Conservation (phyloP, 2,113 vertebrate species). For the Dasyornis broadbenti region DNA sequence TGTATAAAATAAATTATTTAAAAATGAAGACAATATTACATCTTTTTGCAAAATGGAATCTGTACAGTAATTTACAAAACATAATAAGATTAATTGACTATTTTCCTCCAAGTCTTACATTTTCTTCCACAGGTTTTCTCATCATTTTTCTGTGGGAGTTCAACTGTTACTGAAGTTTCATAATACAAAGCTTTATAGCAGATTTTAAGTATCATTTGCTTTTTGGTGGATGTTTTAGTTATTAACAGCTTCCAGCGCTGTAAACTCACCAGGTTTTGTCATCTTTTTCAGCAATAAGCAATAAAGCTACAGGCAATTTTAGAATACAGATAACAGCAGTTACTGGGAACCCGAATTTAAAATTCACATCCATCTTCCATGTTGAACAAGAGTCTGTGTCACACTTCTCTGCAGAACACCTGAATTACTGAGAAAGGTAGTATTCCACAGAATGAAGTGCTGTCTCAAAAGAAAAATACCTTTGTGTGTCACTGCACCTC, state of each 20-base stretch:
- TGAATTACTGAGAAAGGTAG: constrained; percentile 34
- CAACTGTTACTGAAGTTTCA: constrained; percentile 33
- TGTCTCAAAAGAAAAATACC: constrained; percentile 5
- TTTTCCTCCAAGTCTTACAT: constrained; percentile 57
- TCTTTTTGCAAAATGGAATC: constrained; percentile 75
- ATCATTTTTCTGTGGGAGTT: constrained; percentile 60
- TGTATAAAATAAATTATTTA: constrained; percentile 99
- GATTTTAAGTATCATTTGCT: constrained; percentile 9
- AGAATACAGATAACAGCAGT: constrained; percentile 51
- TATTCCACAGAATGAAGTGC: constrained; percentile 50
- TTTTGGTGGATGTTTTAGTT: constrained; percentile 62
- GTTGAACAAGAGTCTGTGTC: not conserved
- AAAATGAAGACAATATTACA: constrained; percentile 92
- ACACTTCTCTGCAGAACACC: constrained; percentile 33
- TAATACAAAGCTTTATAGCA: constrained; percentile 39
- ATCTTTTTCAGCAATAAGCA: constrained; percentile 35
- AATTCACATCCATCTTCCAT: not conserved
- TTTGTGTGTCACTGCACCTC: not conserved
- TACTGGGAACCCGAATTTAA: constrained; percentile 36
- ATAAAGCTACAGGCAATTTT: constrained; percentile 25
- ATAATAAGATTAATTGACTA: constrained; percentile 66
- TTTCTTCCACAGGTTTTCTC: constrained; percentile 65
- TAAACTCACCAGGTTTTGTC: constrained; percentile 45
- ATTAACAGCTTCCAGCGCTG: constrained; percentile 77
- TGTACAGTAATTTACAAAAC: constrained; percentile 86